phyloP scores from a whole-genome alignment of 2,888 invertebrate species.

The Portevinia maculata region DNA sequence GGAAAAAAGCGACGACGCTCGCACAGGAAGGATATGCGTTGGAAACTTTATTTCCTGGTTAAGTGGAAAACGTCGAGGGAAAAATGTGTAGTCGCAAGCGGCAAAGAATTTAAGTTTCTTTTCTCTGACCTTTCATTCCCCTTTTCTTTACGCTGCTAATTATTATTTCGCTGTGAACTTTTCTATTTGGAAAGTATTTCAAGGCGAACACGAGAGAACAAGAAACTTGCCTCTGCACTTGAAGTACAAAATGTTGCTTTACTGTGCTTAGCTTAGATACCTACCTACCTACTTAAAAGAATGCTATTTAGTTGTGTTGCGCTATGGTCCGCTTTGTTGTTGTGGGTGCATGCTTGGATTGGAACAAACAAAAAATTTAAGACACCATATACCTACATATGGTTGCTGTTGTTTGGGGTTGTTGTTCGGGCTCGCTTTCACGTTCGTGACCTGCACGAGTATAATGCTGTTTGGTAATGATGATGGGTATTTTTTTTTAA shows the following conservation, averaged over 20 bases:
- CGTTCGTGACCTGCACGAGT: constrained; percentile 30
- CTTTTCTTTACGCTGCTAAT: constrained; percentile 32
- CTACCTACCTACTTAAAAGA: constrained; percentile 32
- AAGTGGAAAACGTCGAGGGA: constrained; percentile 34
- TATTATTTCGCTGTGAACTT: constrained; percentile 50
- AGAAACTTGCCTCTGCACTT: constrained; percentile 6
- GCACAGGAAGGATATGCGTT: constrained; percentile 36
- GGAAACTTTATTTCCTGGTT: constrained; percentile 49
- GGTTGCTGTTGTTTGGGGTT: constrained; percentile 21
- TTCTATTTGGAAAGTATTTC: constrained; percentile 33
- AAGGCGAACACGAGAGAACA: background rate
- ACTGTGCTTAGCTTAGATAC: constrained; percentile 18
- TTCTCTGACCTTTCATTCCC: constrained; percentile 5
- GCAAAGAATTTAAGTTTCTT: constrained; percentile 14
- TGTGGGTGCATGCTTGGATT: background rate
- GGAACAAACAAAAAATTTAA: constrained; percentile 23
- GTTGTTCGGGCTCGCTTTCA: constrained; percentile 4
- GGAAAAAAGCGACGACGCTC: constrained; percentile 21
- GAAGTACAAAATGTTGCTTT: constrained; percentile 39
- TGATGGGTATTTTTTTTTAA: constrained; percentile 18
- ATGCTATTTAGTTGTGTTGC: constrained; percentile 22
- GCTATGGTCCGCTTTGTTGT: constrained; percentile 7
- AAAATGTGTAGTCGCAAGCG: constrained; percentile 7
- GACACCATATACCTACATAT: constrained; percentile 33
- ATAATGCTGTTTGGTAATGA: constrained; percentile 29